Percentiles rank a stretch among this genome's conserved stretches.
Evolutionary conservation across 1,140 invertebrate genomes (phyloP).

Genomic region (Aleiodes sp.): DNA sequence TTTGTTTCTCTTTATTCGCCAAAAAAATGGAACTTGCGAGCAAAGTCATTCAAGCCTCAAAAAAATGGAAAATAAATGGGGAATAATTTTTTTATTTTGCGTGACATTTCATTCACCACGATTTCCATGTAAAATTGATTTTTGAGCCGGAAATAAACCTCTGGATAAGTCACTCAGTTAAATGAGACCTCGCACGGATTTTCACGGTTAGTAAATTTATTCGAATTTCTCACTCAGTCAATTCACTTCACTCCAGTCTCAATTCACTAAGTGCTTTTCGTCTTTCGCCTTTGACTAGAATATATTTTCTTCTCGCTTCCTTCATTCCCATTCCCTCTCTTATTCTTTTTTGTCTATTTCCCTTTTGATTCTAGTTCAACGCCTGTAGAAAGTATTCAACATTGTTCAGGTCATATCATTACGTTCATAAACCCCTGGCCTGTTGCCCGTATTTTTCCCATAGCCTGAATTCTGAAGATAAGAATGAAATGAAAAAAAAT

Average conservation of each 20-base stretch:
- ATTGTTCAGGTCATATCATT: conserved; percentile 3
- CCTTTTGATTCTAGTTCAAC: background rate
- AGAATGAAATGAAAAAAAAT: too few species aligned
- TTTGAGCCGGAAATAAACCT: background rate
- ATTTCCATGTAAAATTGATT: background rate
- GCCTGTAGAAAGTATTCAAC: background rate
- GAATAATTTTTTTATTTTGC: too few species aligned
- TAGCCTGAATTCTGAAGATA: conserved; percentile 12
- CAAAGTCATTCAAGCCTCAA: too few species aligned
- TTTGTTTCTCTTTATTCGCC: too few species aligned
- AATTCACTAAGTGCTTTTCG: background rate
- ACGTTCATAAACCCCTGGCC: conserved; percentile 4
- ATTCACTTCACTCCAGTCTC: conserved; percentile 7
- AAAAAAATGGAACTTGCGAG: too few species aligned
- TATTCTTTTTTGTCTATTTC: background rate
- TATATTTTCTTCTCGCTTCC: too few species aligned
- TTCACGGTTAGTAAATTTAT: background rate
- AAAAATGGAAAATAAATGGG: too few species aligned
- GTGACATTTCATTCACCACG: background rate
- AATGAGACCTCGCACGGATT: background rate
- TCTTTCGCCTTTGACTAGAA: too few species aligned
- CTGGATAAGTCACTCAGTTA: background rate
- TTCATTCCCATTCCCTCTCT: too few species aligned
- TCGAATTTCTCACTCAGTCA: conserved; percentile 2
- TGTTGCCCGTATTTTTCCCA: conserved; percentile 5